Base-by-base conservation (phyloP, 2,888 invertebrate genomes). In the Sarcophaga caerulescens region DNA sequence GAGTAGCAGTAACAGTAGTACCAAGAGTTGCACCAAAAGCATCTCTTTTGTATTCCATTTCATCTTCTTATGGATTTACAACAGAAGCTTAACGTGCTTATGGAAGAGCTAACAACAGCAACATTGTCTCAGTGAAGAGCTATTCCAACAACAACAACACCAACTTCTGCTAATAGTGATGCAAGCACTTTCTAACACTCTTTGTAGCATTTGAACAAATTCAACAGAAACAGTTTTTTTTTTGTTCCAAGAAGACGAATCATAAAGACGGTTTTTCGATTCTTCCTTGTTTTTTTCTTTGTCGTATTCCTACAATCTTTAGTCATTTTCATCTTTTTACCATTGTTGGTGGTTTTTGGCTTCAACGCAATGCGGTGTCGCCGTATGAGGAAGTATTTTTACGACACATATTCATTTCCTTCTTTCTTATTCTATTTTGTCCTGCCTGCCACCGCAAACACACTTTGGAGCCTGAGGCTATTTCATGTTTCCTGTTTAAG, bases 301-400 rank as follows among this genome's bases (percentile, higher is more conserved):
- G n/a, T n/a, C n/a, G n/a, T n/a, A n/a, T n/a, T n/a, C n/a, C n/a
- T n/a, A n/a, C n/a, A n/a, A n/a, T n/a, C n/a, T n/a, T n/a, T n/a
- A n/a, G n/a, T n/a, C n/a, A n/a, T n/a, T n/a, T n/a, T n/a, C n/a
- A n/a, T 17, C 17, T 4, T 52, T 60, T 59, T 65, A 52, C 79
- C 70, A 79, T 80, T 84, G 79, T 80, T 75, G 69, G 79, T 80
- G 79, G 79, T 80, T 84, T 79, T 79, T 84, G 70, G 84, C 19
- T 71, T 84, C 35, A 80, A 70, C 65, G 84, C 70, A 52, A 14
- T 12, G 52, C 17, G 17, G 52, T 52, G 52, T 11, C 14, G 14
- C 14, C 47, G 14, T 84, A 79, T 80, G 70, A 84, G 84, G 84
- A 84, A 80, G 79, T 84, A 65, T 63, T 75, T 70, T 57, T 71